phyloP scores from a whole-genome alignment of 2,888 invertebrate species.

The Schizaphis graminum region DNA sequence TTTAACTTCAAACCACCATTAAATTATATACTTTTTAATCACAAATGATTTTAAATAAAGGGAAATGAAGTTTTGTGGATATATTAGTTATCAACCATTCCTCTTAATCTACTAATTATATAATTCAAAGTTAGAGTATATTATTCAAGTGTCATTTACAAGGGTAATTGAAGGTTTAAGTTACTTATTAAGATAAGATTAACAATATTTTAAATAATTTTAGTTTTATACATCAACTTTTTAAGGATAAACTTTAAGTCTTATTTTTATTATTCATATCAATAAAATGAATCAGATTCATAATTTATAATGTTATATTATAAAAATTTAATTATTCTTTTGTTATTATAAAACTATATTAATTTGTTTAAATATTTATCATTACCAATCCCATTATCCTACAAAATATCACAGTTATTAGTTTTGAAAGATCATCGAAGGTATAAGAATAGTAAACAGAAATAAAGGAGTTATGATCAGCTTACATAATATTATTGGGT shows the following conservation, averaged over 20 bases:
- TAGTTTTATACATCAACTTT: neutral
- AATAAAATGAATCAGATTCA: neutral
- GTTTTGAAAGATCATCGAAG: slow-evolving; percentile 52
- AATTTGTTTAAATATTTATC: neutral
- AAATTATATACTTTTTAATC: neutral
- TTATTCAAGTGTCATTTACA: neutral
- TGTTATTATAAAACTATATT: neutral
- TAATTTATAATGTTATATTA: neutral
- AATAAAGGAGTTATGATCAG: neutral
- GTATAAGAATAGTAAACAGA: slow-evolving; percentile 1
- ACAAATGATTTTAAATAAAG: neutral
- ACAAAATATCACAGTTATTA: slow-evolving; percentile 58
- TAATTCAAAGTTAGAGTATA: neutral
- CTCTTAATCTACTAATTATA: neutral
- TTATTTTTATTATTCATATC: neutral
- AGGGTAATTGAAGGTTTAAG: neutral
- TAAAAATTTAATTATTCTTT: neutral
- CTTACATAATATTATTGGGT: slow-evolving; percentile 20
- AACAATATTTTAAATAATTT: neutral
- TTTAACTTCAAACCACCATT: neutral
- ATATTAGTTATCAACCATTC: neutral
- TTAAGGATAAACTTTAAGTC: neutral
- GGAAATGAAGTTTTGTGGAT: neutral
- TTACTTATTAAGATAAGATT: neutral
- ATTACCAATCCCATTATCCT: slow-evolving; percentile 49